phyloP scores from a whole-genome alignment of 2,113 vertebrate species.

The Grammomys dolichurus region DNA sequence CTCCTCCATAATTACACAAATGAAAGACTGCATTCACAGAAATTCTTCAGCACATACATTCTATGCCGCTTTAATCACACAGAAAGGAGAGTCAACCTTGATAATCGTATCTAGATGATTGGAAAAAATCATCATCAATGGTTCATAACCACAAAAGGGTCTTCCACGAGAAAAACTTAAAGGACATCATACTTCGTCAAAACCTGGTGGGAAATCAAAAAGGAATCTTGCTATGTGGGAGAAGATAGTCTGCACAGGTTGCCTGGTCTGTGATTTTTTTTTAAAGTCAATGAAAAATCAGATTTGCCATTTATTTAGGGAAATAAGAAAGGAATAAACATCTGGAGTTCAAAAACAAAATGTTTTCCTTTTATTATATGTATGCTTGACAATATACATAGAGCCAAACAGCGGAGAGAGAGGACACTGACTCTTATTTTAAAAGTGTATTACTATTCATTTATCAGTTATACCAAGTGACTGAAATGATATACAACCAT shows the following conservation, averaged over 20 bases:
- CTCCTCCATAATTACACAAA: not conserved
- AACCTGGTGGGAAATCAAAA: not conserved
- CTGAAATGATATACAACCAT: not conserved
- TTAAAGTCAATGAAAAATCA: not conserved
- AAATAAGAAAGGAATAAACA: not conserved
- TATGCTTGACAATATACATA: not conserved
- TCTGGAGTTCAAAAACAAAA: too few species aligned
- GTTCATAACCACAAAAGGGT: not conserved
- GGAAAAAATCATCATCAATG: not conserved
- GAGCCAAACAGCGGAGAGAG: not conserved
- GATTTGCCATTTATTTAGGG: not conserved
- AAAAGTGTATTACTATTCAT: not conserved
- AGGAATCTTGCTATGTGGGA: not conserved
- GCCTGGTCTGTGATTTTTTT: not conserved
- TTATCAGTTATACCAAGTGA: not conserved
- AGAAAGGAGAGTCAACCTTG: not conserved
- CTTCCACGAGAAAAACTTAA: not conserved
- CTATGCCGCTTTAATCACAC: not conserved
- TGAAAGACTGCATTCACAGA: not conserved
- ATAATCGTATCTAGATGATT: not conserved
- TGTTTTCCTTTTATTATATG: not conserved
- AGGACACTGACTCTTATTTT: not conserved
- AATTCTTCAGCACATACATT: not conserved
- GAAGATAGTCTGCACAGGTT: not conserved
- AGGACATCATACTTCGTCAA: not conserved